Evolutionary conservation across 2,113 vertebrate genomes (phyloP).

Genomic region (Falco punctatus): DNA sequence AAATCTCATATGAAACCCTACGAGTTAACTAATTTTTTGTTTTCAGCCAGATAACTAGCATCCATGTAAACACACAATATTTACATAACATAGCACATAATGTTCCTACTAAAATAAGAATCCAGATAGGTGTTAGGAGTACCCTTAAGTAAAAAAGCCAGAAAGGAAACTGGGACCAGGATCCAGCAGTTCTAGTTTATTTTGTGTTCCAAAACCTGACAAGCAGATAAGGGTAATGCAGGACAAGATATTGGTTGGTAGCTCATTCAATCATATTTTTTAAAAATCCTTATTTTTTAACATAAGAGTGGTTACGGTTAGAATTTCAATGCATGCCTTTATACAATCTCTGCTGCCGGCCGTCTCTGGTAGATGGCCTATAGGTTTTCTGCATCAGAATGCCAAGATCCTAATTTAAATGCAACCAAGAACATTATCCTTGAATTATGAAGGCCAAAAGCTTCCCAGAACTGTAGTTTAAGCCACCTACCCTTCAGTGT

Average conservation of each 20-base stretch:
- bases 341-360: neutral
- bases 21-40: neutral
- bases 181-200: neutral
- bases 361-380: neutral
- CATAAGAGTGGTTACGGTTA: neutral
- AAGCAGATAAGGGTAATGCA: neutral
- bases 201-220: neutral
- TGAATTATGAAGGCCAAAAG: neutral
- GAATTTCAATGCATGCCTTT: neutral
- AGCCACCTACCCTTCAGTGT: slow-evolving; percentile 78
- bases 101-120: neutral
- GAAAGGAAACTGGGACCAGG: neutral
- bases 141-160: neutral
- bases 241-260: neutral
- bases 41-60: neutral
- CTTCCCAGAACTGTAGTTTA: neutral
- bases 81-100: neutral
- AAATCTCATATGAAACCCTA: neutral
- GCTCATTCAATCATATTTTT: neutral
- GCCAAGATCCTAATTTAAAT: neutral
- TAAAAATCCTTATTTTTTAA: neutral
- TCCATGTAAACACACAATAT: neutral
- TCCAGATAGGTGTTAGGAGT: neutral
- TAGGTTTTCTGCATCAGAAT: neutral
- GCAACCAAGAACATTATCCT: neutral